Base-by-base conservation (phyloP, 2,888 invertebrate species). In the Nomada ruficornis region DNA sequence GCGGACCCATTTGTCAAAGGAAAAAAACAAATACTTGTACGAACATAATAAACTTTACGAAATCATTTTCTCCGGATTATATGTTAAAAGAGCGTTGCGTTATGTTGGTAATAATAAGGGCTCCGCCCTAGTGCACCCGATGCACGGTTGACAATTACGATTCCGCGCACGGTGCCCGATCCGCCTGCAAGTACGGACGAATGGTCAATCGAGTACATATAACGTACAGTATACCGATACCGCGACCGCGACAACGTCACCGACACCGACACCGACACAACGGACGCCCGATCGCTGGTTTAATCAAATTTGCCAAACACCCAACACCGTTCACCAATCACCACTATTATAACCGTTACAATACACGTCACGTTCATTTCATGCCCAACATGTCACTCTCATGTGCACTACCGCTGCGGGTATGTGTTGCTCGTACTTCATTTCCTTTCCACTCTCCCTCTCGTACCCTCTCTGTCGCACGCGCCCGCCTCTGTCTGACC, bases 81-180 rank as follows among this genome's bases (percentile, higher is more conserved):
- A 18, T 26, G 20, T 74, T n/a, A 52, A 64, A 50, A 47, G 3
- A 67, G 52, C 20, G 50, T 55, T 50, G 65, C 20, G 50, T 65
- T 54, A n/a, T 57, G 54, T 20, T 44, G 57, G 60, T 67, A 68
- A 50, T 44, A 81, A 71, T 63, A 78, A 60, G 82, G 87, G 85
- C 87, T 84, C 85, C 87, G 87, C 86, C 87, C 87, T 84, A 68
- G 69, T 80, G 78, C 68, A 73, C 63, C 72, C 73, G 80, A 78
- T 75, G 78, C 83, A 78, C 78, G 70, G 63, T 74, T 78, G 83
- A 78, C 83, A 79, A 82, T 82, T 75, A 72, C 18, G 68, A 83
- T 83, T 78, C 78, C 68, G n/a, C 63, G 50, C 73, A 83, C 83
- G 76, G 70, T 70, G 69, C 36, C 55, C 54, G 54, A 44, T 64